Evolutionary conservation across 1,140 invertebrate genomes (phyloP), one percentile per base, ranked within the genome.

Genomic region (Aradophagus sp.): DNA sequence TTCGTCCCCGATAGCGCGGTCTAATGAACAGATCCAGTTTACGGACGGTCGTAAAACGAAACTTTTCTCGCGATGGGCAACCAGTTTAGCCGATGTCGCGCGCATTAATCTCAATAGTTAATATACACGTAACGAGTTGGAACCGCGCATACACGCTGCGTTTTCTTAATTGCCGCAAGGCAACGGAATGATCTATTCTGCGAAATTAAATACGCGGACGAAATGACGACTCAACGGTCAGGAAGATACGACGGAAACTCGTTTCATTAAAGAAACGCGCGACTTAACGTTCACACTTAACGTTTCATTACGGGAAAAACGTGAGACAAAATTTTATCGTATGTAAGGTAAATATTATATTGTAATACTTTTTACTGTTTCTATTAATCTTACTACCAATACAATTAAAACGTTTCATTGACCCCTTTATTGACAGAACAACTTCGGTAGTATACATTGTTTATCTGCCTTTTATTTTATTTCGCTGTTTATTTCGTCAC

Each of bases 101-200:
- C 15, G 29, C 52, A 58, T 59, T 67, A 67, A 67, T 67, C 63
- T 67, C 47, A 59, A 59, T 45, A 45, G 52, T 42, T 66, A 48
- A 47, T 47, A 53, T 17, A 53, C 23, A 29, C 34, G 50, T 65
- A 55, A 55, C 61, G 42, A 65, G 39, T 31, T 10, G 34, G 15
- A n/a, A 27, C 14, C 12, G 14, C 26, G 53, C 53, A 63, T 55
- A 55, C 41, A 42, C 42, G 61, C 42, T 44, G 58, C 36, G 42
- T 55, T 55, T 65, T 53, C 59, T 63, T 63, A 63, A 63, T 63
- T 53, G 59, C 38, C 11, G 32, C 47, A 13, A 45, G 23, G 41
- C 42, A 41, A 39, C 29, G 38, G n/a, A 53, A 55, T 65, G 61
- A 65, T 65, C 41, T 65, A 65, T 65, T 65, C 47, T 26, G 35